These are phyloP conservation scores for Epinotia nisella DNA, from an alignment of 2,888 invertebrate genomes.

Conservation along the genomic window DNA sequence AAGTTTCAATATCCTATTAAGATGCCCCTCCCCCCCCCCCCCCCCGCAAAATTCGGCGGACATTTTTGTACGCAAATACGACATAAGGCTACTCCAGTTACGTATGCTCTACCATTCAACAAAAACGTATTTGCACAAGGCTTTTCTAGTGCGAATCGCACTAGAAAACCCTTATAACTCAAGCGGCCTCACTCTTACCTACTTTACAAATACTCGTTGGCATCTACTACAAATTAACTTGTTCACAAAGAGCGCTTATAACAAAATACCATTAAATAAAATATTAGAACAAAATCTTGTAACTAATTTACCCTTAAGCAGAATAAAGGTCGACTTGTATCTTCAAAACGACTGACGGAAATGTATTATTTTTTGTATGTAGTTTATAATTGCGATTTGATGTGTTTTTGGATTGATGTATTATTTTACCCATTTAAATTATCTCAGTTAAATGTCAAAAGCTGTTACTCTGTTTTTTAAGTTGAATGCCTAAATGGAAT, in stretches of 20 bases:
- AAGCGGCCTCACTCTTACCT: too few species aligned
- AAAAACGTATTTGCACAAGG: too few species aligned
- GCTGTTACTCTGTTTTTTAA: neutral
- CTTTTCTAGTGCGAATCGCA: too few species aligned
- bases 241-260: neutral
- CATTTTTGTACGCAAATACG: too few species aligned
- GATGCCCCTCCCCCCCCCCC: too few species aligned
- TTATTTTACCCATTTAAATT: conserved; percentile 12
- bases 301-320: neutral
- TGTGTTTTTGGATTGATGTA: conserved; percentile 25
- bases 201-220: too few species aligned
- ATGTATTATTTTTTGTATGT: conserved; percentile 31
- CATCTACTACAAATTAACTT: too few species aligned
- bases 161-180: too few species aligned
- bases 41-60: too few species aligned
- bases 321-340: conserved; percentile 30
- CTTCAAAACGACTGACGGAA: conserved; percentile 25
- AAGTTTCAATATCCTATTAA: too few species aligned
- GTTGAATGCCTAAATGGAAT: neutral
- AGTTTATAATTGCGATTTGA: neutral
- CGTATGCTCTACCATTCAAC: too few species aligned
- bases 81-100: too few species aligned
- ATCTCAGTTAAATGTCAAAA: conserved; percentile 19
- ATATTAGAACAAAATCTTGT: neutral
- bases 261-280: neutral